Percentiles rank a stretch among this genome's conserved stretches.
Conservation (phyloP, 2,888 invertebrate genomes). For the Chydorus sphaericus region DNA sequence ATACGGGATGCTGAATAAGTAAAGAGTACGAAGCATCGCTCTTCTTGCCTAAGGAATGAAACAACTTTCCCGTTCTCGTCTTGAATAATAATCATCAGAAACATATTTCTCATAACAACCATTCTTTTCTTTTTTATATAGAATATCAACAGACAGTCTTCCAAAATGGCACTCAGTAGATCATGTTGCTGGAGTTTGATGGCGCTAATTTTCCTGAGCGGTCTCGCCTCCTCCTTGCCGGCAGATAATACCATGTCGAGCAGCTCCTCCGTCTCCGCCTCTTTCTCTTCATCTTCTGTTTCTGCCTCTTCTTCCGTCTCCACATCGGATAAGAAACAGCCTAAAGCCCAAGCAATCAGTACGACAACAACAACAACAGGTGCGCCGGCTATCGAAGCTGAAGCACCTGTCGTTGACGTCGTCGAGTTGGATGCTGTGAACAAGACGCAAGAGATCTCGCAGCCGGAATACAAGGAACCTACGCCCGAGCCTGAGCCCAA, state of each 20-base stretch:
- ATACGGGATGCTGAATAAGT: too few relatives aligned
- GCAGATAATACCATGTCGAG: slow-evolving; percentile 9
- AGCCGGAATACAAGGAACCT: not conserved
- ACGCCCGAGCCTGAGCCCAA: slow-evolving; percentile 1
- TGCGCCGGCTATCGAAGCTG: not conserved
- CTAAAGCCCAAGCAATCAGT: not conserved
- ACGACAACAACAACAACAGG: slow-evolving; percentile 1
- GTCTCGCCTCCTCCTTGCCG: not conserved
- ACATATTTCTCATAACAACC: too few relatives aligned
- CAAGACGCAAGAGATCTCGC: not conserved
- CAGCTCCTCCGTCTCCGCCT: slow-evolving; percentile 11
- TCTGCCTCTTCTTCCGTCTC: not conserved
- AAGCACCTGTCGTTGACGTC: not conserved
- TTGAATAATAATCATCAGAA: too few relatives aligned
- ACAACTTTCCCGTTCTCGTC: too few relatives aligned
- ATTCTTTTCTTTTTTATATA: too few relatives aligned
- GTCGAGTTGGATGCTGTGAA: not conserved
- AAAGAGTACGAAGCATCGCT: too few relatives aligned
- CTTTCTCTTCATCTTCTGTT: slow-evolving; percentile 10
- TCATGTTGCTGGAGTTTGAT: too few relatives aligned
- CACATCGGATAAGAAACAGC: not conserved
- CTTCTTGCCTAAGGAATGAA: too few relatives aligned
- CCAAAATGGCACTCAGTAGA: too few relatives aligned
- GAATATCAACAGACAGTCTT: too few relatives aligned
- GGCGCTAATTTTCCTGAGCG: not conserved